Base-by-base conservation (phyloP, 2,888 invertebrate genomes). In the Ophonus ardosiacus region DNA sequence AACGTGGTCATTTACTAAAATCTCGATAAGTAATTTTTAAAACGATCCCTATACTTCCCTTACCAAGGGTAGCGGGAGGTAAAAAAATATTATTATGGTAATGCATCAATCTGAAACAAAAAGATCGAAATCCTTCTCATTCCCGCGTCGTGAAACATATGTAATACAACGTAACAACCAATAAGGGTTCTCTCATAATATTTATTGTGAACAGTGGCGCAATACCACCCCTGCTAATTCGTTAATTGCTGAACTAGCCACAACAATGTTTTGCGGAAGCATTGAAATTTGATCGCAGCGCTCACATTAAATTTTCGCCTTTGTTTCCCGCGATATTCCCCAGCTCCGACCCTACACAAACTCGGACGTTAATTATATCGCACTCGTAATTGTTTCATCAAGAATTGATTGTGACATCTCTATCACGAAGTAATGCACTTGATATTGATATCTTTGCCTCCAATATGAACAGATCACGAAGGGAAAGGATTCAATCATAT, bases 171-270 rank as follows among this genome's bases (percentile, higher is more conserved):
- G 15, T 38, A 51, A 65, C 38, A 40, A 59, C 83, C 83, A 83
- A 83, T 83, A 83, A 83, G 83, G 76, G 83, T 83, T 71, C 38
- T 56, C 74, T 76, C 61, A 61, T 83, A 76, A 84, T 84, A 84
- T 84, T 84, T 84, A 84, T 84, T 78, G 68, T 61, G 65, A 63
- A 78, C 76, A 13, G 71, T 59, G 31, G 59, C n/a, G 56, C 38
- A 59, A 82, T 57, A 74, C 43, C 78, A 31, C 24, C 78, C 57
- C 56, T 78, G 78, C 78, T 84, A 84, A 84, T 84, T 78, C 78
- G 84, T 84, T 83, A 84, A 84, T 84, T 84, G 78, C 78, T 78
- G 80, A 59, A 80, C 59, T 61, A 38, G 8, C 61, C 80, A 61
- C 59, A 80, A 78, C 71, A 74, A 74, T 74, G 43, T 74, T 68